Conservation (phyloP, 2,888 invertebrate species). For the Nudaria mundana region DNA sequence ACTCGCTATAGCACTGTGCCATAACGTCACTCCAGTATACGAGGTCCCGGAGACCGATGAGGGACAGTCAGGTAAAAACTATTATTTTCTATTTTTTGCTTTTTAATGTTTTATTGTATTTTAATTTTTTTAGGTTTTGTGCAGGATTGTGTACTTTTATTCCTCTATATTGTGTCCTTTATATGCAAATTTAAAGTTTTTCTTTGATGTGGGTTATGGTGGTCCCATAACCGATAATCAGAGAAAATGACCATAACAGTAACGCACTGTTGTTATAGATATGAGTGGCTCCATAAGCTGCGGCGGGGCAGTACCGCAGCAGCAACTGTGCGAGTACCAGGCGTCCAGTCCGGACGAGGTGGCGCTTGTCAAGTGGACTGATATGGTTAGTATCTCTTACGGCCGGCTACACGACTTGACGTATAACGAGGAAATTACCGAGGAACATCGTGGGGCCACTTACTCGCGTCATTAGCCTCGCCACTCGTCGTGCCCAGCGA, state of each 20-base stretch:
- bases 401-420: background rate
- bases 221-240: too few species aligned
- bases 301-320: constrained; percentile 72
- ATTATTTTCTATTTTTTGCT: background rate
- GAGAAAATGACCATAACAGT: too few species aligned
- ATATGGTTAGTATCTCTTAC: constrained; percentile 80
- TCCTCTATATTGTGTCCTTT: too few species aligned
- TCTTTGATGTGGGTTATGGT: too few species aligned
- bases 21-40: constrained; percentile 99
- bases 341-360: constrained; percentile 97
- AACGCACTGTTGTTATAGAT: constrained; percentile 45
- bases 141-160: too few species aligned
- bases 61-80: constrained; percentile 52
- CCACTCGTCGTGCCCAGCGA: too few species aligned
- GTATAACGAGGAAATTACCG: too few species aligned
- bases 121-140: too few species aligned
- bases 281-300: constrained; percentile 73
- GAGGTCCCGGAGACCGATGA: constrained; percentile 78
- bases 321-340: constrained; percentile 82
- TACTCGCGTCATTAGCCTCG: too few species aligned
- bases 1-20: constrained; percentile 97
- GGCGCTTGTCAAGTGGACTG: constrained; percentile 94
- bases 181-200: too few species aligned
- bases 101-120: too few species aligned
- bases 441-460: too few species aligned